A percentile compares a stretch with the other conserved stretches of the same genome.
Evolutionary conservation across 2,113 vertebrate genomes (phyloP).

Genomic region (Psittacula cyanocephala): DNA sequence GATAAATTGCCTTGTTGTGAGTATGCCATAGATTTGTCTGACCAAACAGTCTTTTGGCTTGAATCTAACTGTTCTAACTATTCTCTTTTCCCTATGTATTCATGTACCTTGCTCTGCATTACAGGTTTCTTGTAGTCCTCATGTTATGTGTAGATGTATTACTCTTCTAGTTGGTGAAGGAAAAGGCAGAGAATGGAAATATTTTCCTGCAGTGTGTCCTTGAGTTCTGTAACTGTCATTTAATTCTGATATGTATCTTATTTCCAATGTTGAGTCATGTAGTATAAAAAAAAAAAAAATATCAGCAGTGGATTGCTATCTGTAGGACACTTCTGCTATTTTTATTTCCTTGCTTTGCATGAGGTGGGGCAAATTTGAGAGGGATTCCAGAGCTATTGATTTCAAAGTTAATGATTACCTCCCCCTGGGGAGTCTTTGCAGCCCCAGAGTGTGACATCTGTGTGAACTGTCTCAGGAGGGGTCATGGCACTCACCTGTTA

Average conservation of each 20-base stretch:
- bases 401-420: background rate
- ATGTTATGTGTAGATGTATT: background rate
- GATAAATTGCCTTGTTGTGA: background rate
- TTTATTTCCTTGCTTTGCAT: background rate
- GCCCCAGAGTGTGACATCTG: background rate
- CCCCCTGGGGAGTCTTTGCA: background rate
- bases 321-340: background rate
- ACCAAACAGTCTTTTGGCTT: background rate
- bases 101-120: background rate
- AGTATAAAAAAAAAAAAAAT: background rate
- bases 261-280: background rate
- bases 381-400: background rate
- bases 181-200: background rate
- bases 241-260: background rate
- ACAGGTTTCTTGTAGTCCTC: background rate
- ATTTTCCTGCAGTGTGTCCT: background rate
- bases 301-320: background rate
- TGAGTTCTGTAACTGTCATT: slow-evolving; percentile 8
- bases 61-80: background rate
- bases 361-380: background rate
- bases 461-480: background rate
- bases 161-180: background rate
- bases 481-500: rapidly evolving
- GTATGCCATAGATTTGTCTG: background rate
- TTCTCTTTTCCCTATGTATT: background rate